Conservation (phyloP, 2,888 invertebrate genomes). For the Meandrusa payeni region DNA sequence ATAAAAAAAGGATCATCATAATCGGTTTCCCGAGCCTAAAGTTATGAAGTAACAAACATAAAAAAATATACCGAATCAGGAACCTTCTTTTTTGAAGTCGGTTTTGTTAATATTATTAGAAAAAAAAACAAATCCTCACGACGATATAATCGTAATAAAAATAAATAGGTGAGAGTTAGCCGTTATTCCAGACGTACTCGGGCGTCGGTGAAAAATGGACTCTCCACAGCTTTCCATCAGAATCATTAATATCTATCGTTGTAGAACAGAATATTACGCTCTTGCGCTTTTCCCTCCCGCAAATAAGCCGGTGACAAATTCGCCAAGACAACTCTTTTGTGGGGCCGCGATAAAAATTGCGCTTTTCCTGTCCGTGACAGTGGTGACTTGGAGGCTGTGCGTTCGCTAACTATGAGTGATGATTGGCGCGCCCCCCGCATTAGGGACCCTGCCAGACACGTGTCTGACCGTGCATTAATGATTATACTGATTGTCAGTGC, state of each 20-base stretch:
- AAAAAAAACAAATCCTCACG: too few relatives aligned
- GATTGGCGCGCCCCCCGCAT: slow-evolving; percentile 56
- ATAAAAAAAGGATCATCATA: too few relatives aligned
- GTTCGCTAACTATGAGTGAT: slow-evolving; percentile 71
- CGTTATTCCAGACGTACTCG: neutral
- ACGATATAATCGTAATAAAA: too few relatives aligned
- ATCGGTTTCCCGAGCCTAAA: too few relatives aligned
- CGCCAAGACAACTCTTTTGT: slow-evolving; percentile 71
- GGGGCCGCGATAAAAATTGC: slow-evolving; percentile 69
- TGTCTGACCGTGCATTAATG: slow-evolving; percentile 53
- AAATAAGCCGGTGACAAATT: slow-evolving; percentile 72
- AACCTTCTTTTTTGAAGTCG: too few relatives aligned
- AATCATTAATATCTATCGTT: slow-evolving; percentile 64
- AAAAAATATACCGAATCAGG: too few relatives aligned
- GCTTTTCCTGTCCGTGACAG: slow-evolving; percentile 61
- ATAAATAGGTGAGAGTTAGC: slow-evolving; percentile 2
- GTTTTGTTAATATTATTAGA: too few relatives aligned
- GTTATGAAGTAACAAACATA: too few relatives aligned
- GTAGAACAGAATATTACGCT: slow-evolving; percentile 46
- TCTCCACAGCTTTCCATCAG: slow-evolving; percentile 27
- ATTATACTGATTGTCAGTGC: slow-evolving; percentile 40
- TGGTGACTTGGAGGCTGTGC: slow-evolving; percentile 32
- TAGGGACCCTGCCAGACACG: slow-evolving; percentile 47
- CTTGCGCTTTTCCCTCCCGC: slow-evolving; percentile 39
- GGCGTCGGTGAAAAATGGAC: slow-evolving; percentile 31